Base-by-base conservation (phyloP, 2,113 vertebrate genomes). In the Ophthalmolycus amberensis region DNA sequence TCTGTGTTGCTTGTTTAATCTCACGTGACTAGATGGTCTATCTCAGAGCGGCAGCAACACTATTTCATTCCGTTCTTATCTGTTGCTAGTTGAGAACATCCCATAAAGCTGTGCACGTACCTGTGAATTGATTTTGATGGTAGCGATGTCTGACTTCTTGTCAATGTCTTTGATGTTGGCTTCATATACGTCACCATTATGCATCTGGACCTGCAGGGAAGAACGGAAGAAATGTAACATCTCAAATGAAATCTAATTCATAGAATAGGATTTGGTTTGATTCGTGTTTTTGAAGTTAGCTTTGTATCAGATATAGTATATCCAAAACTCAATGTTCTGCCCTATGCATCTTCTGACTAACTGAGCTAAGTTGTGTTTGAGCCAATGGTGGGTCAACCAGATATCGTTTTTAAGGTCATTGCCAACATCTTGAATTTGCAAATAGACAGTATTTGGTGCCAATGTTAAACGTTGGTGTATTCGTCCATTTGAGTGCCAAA, bases 61-160 rank as follows among this genome's bases (percentile, higher is more conserved):
- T 22, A 22, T 14, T 25, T 18, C 1, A 29, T 44, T 46, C 9
- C 4, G 4, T 20, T 22, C 16, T 20, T 11, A 32, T 48, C 3
- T 27, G 27, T 9, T 54, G 32, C 27, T 62, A 60, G 15, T 40
- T 34, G 14, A 68, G 54, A 37, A 66, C 52, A 54, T 67, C 37
- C 11, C 37, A 46, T 18, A 25, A 5, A 69, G 32, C 18, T 12
- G 46, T 38, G 22, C 34, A 34, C 95, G 93, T 77, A 98, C 98
- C 91, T 94, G 95, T 62, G 97, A 90, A 75, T 96, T 95, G 86
- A 98, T 96, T 92, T 97, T 96, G 91, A 99, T 97, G 44, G 97
- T 98, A 75, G 98, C 98, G 3, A 99, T 98, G 90, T 99, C 98
- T 0, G 97, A 97, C 84, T 98, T 99, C 88, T 97, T 97, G 89